Conservation (phyloP, 2,113 vertebrate species). For the Coreoperca whiteheadi region DNA sequence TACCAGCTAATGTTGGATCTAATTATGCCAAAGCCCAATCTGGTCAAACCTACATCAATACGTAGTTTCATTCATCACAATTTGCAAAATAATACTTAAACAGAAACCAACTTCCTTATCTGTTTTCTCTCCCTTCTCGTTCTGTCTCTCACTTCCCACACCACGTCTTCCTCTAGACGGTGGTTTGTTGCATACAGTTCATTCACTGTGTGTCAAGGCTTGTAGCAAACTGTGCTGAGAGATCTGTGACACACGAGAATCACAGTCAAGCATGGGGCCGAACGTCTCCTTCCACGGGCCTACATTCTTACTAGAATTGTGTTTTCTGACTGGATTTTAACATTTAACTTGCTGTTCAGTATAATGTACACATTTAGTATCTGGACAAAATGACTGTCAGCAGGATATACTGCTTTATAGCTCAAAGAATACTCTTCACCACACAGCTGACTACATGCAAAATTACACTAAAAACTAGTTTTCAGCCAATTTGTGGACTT, state of each 20-base stretch:
- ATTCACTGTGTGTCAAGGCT: slow-evolving; percentile 34
- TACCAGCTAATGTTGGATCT: background rate
- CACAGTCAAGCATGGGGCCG: background rate
- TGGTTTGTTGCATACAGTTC: slow-evolving; percentile 33
- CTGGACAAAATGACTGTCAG: background rate
- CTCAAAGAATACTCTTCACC: background rate
- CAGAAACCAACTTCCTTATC: background rate
- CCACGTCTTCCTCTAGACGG: slow-evolving; percentile 29
- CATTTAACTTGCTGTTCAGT: background rate
- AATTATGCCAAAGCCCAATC: background rate
- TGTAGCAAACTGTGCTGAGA: slow-evolving; percentile 33
- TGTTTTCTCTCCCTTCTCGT: slow-evolving; percentile 23
- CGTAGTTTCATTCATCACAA: background rate
- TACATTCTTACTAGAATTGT: background rate
- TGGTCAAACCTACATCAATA: background rate
- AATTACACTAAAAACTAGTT: background rate
- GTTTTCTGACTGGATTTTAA: background rate
- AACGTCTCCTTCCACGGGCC: background rate
- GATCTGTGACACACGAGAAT: slow-evolving; percentile 45
- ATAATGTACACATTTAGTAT: background rate
- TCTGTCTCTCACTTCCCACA: slow-evolving; percentile 56
- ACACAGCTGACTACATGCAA: background rate
- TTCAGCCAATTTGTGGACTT: background rate
- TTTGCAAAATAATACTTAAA: background rate
- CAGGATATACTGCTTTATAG: background rate